These are phyloP conservation scores for Macrochelys suwanniensis DNA, from an alignment of 2,797 vertebrate species.

Conservation along the genomic window DNA sequence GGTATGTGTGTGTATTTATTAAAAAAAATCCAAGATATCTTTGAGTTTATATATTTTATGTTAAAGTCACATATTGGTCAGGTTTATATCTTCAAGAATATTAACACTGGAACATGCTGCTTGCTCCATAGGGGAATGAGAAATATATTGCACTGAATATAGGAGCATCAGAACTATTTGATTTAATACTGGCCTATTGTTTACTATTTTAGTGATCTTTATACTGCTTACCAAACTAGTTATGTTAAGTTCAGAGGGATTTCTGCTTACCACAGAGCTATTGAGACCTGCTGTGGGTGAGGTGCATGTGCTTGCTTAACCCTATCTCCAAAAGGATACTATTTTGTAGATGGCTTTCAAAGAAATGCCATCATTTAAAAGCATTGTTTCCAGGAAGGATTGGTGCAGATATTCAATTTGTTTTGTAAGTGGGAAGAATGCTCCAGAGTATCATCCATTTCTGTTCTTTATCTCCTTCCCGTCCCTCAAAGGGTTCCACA, in stretches of 20 bases:
- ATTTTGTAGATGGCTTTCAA: not conserved
- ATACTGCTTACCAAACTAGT: not conserved
- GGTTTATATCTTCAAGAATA: not conserved
- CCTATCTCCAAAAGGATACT: not conserved
- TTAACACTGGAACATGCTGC: not conserved
- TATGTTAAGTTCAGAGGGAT: not conserved
- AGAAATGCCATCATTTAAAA: not conserved
- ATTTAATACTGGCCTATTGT: not conserved
- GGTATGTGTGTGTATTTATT: not conserved
- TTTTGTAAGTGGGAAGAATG: not conserved
- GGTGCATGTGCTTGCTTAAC: not conserved
- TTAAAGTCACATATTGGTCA: not conserved
- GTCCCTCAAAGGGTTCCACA: not conserved
- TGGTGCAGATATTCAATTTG: not conserved
- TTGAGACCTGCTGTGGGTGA: not conserved
- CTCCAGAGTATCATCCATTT: not conserved
- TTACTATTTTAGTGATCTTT: not conserved
- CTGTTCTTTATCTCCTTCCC: not conserved
- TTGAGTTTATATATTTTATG: not conserved
- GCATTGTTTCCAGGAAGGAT: not conserved
- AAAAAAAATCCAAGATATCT: too few relatives aligned
- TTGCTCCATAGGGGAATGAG: not conserved
- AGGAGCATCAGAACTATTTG: not conserved
- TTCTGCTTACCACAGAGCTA: not conserved
- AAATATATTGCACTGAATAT: not conserved